phyloP scores from a whole-genome alignment of 2,113 vertebrate genomes.

The Neofelis nebulosa region DNA sequence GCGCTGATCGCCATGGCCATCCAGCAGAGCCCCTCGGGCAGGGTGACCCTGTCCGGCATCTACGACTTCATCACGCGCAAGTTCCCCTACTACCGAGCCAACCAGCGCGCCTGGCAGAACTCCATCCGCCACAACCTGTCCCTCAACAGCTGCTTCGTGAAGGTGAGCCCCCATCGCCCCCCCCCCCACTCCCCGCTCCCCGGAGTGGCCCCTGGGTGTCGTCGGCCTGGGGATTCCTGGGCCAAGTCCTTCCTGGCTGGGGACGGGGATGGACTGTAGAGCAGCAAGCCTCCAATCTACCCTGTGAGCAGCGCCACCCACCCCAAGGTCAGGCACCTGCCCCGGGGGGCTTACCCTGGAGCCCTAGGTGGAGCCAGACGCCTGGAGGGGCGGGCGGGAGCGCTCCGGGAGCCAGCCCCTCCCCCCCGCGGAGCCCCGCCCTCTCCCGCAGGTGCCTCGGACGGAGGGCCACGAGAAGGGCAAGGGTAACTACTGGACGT shows the following conservation, averaged over 20 bases:
- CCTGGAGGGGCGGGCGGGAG: constrained; percentile 41
- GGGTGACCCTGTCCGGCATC: constrained; percentile 97
- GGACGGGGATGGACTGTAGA: not conserved
- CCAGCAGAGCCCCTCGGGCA: constrained; percentile 96
- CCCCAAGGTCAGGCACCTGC: not conserved
- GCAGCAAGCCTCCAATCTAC: not conserved
- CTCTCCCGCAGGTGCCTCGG: constrained; percentile 91
- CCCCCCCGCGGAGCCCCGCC: constrained; percentile 62
- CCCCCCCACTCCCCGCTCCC: accelerated
- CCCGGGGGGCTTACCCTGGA: too few relatives aligned
- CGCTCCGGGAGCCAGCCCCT: constrained; percentile 49
- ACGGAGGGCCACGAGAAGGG: constrained; percentile 96
- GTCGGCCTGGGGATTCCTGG: not conserved
- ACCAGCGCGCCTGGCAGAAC: constrained; percentile 99
- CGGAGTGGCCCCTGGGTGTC: not conserved
- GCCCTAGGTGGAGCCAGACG: constrained; percentile 70
- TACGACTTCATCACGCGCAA: constrained; percentile 99
- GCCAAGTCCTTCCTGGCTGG: not conserved
- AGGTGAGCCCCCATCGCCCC: constrained; percentile 85
- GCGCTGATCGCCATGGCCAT: constrained; percentile 99
- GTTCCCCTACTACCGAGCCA: constrained; percentile 97
- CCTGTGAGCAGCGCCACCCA: accelerated
- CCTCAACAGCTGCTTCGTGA: constrained; percentile 98
- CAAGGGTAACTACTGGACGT: constrained; percentile 99
- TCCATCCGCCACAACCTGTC: constrained; percentile 99